Evolutionary conservation across 37 sponge, comb jelly and placozoan genomes (phyloP).

Genomic region (Beroe ovata): DNA sequence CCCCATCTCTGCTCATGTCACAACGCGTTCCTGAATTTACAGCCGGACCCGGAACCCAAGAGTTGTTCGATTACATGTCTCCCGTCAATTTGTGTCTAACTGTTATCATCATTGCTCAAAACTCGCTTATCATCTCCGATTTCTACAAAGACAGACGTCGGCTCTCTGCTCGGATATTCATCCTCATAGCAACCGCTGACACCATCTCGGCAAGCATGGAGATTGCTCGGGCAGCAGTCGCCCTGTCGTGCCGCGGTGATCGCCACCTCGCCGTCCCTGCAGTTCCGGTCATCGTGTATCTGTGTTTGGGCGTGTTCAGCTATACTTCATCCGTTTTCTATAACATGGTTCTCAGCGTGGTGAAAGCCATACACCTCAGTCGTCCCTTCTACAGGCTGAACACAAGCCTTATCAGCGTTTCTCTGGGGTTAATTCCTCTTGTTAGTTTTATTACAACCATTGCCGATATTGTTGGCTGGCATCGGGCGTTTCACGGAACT

Average conservation of each 20-base stretch:
- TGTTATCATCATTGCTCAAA: background rate
- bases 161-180: background rate
- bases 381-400: background rate
- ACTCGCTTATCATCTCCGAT: background rate
- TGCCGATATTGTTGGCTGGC: background rate
- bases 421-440: background rate
- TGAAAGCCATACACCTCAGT: background rate
- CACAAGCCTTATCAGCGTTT: background rate
- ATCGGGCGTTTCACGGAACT: background rate
- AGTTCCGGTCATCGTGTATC: background rate
- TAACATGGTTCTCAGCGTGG: background rate
- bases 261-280: background rate
- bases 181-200: background rate
- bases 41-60: background rate
- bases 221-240: background rate
- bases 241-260: background rate
- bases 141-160: slow-evolving; percentile 7
- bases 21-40: too few relatives aligned
- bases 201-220: background rate
- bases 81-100: background rate
- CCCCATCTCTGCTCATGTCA: too few relatives aligned
- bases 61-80: background rate
- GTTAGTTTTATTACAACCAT: background rate
- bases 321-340: background rate
- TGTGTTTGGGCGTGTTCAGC: background rate